Conservation (phyloP, 2,113 vertebrate species). For the Tragelaphus scriptus region DNA sequence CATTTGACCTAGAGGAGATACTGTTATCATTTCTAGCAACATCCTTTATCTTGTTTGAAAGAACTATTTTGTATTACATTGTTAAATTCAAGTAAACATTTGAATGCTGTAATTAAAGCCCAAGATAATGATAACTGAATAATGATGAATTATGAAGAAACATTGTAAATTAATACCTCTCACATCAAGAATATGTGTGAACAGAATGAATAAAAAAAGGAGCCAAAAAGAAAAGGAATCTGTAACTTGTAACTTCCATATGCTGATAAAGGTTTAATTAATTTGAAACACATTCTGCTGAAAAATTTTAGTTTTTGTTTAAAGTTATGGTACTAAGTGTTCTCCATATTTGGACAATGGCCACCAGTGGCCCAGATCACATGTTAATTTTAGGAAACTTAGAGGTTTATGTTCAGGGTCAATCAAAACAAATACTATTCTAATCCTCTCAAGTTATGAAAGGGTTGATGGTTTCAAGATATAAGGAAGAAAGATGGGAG, state of each 20-base stretch:
- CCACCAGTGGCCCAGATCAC: background rate
- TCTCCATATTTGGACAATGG: background rate
- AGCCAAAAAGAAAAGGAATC: background rate
- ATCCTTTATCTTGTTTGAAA: background rate
- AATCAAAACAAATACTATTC: background rate
- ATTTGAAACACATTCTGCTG: background rate
- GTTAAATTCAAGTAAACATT: slow-evolving; percentile 5
- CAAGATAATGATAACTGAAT: background rate
- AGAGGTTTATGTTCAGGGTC: background rate
- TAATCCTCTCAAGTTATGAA: background rate
- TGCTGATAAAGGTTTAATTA: slow-evolving; percentile 3
- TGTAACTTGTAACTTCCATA: background rate
- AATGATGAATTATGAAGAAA: background rate
- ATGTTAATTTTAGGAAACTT: background rate
- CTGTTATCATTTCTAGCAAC: background rate
- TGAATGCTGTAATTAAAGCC: background rate
- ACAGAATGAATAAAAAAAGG: background rate
- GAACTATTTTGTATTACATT: background rate
- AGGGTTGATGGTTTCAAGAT: background rate
- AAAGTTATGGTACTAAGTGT: background rate
- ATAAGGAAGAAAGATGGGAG: background rate
- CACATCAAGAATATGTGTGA: slow-evolving; percentile 16
- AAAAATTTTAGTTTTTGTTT: background rate
- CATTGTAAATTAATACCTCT: background rate
- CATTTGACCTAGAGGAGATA: background rate